Evolutionary conservation across 2,888 invertebrate species (phyloP), one percentile per base, ranked within the genome.

Genomic region (Plebejus melissa): DNA sequence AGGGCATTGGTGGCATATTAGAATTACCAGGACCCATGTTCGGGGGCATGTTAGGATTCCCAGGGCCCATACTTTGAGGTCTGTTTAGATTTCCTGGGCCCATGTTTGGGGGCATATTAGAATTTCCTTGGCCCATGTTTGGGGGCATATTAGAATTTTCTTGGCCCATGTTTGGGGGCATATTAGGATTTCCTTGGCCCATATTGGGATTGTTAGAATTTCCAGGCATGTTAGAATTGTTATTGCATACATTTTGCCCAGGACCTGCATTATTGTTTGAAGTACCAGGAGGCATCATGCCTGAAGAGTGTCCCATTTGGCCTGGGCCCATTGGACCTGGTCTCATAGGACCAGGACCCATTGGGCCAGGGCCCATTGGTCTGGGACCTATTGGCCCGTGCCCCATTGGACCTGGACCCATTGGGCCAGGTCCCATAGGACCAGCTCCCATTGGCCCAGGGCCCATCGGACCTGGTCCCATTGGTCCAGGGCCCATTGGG

Each of bases 151-250:
- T 84, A 70, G 86, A 89, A 79, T 90, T 90, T 4, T 88, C 89
- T 1, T 90, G 90, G 0, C 89, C 89, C 87, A 90, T 87, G 79
- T 88, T 89, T 0, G 90, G 90, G 1, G 91, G 90, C 86, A 90
- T 88, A 4, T 88, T 89, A 1, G 91, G 90, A 86, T 90, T 88
- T 3, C 88, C 89, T 1, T 90, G 90, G 0, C 89, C 89, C 86
- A 90, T 88, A 3, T 88, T 89, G 1, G 91, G 90, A 86, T 90
- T 88, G 78, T 83, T 84, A 1, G 87, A 85, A 82, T 86, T 85
- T 4, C 82, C 83, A 0, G 84, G 84, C 84, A 87, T 87, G 77
- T 83, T 83, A n/a, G 85, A 83, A 38, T 85, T 83, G 77, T 84
- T 83, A 28, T 86, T 83, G n/a, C 80, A 77, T 11, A 81, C 82